Percentiles rank a stretch among this genome's conserved stretches.
Evolutionary conservation across 2,113 vertebrate species (phyloP).

Genomic region (Grantiella picta): DNA sequence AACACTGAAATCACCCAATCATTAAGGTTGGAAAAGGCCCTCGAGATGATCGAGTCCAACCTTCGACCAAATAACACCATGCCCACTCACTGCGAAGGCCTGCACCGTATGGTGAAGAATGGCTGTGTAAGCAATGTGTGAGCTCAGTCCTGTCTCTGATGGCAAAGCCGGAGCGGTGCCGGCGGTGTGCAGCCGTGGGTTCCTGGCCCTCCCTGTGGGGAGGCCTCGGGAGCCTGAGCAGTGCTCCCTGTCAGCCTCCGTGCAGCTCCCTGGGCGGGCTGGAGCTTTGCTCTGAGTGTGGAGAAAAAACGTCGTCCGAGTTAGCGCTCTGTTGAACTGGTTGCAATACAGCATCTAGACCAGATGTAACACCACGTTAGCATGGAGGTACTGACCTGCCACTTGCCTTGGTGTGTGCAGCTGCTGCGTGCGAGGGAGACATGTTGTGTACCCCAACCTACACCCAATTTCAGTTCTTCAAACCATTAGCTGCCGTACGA

Average conservation of each 20-base stretch:
- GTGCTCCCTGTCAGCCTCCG: fast-evolving
- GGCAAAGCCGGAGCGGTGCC: neutral
- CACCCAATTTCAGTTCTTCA: neutral
- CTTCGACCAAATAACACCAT: neutral
- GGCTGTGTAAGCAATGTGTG: no score
- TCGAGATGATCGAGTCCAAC: neutral
- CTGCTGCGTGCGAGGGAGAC: fast-evolving
- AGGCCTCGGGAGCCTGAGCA: fast-evolving
- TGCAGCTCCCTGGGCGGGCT: neutral
- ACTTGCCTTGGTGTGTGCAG: neutral
- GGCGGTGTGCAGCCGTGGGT: fast-evolving
- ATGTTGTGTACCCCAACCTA: fast-evolving
- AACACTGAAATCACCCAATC: neutral
- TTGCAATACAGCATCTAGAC: neutral
- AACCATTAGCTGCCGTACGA: neutral
- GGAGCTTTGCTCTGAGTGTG: neutral
- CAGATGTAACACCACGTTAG: neutral
- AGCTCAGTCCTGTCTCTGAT: fast-evolving
- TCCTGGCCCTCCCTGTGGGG: fast-evolving
- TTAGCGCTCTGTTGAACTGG: neutral
- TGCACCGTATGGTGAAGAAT: neutral
- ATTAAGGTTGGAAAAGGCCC: neutral
- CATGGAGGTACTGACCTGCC: neutral
- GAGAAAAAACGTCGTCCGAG: neutral
- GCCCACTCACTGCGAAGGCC: neutral